These are phyloP conservation scores for Tachysurus vachellii DNA, from an alignment of 2,113 vertebrate genomes.

Conservation along the genomic window DNA sequence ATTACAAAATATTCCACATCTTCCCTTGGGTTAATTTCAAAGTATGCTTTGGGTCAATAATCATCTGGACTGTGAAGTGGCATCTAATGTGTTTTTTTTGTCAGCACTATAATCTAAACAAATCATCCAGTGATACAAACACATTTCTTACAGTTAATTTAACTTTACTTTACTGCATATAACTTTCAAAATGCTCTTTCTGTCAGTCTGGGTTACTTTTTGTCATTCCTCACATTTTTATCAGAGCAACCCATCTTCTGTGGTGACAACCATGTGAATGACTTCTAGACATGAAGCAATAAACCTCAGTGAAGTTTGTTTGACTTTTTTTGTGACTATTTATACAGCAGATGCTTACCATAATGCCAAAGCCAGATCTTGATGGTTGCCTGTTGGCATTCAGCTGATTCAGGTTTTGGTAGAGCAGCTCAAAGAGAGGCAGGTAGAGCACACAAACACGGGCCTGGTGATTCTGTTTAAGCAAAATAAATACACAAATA, in stretches of 20 bases:
- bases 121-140: background rate
- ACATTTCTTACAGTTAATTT: background rate
- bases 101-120: background rate
- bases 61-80: too few relatives aligned
- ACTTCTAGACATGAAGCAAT: background rate
- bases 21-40: too few relatives aligned
- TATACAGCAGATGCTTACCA: conserved; percentile 59
- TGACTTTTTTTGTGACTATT: background rate
- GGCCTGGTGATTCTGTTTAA: conserved; percentile 88
- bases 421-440: conserved; percentile 85
- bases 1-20: too few relatives aligned
- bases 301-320: background rate
- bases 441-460: conserved; percentile 92
- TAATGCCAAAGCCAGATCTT: conserved; percentile 60
- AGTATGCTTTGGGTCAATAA: too few relatives aligned
- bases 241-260: background rate
- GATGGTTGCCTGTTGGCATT: conserved; percentile 61
- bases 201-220: background rate
- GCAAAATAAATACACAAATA: background rate
- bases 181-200: background rate
- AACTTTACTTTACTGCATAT: background rate
- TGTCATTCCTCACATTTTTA: background rate
- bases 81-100: too few relatives aligned
- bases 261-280: background rate
- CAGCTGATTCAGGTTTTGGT: conserved; percentile 88